Percentiles rank a stretch among this genome's conserved stretches.
phyloP scores from a whole-genome alignment of 2,888 invertebrate species.

The Acleris cristana region DNA sequence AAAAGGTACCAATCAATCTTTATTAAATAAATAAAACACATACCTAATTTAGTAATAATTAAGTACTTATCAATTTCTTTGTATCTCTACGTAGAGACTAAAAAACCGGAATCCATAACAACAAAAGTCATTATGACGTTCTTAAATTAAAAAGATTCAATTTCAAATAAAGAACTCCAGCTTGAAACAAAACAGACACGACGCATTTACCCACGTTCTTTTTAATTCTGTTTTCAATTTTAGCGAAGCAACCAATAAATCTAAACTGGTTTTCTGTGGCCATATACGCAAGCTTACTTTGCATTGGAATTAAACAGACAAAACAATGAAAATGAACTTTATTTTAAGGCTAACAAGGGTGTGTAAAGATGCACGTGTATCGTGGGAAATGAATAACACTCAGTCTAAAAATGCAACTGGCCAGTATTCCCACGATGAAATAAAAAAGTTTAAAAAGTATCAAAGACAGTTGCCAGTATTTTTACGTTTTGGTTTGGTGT shows the following conservation, averaged over 20 bases:
- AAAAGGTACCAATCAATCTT: too few species aligned
- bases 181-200: slow-evolving; percentile 4
- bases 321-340: background rate
- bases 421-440: slow-evolving; percentile 26
- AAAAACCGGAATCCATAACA: too few species aligned
- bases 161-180: slow-evolving; percentile 9
- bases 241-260: slow-evolving; percentile 37
- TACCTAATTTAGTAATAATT: too few species aligned
- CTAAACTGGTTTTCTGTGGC: slow-evolving; percentile 35
- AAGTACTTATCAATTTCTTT: too few species aligned
- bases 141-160: background rate
- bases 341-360: background rate
- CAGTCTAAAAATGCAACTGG: slow-evolving; percentile 31
- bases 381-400: slow-evolving; percentile 24
- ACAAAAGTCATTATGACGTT: too few species aligned
- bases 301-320: background rate
- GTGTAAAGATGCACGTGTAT: slow-evolving; percentile 3
- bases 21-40: too few species aligned
- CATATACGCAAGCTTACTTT: slow-evolving; percentile 29
- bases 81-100: too few species aligned
- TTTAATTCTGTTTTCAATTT: slow-evolving; percentile 36
- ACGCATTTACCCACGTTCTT: slow-evolving; percentile 31
- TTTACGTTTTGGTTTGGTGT: slow-evolving; percentile 2
- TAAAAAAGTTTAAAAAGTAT: slow-evolving; percentile 30
- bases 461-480: slow-evolving; percentile 24